These are phyloP conservation scores for Papilio machaon DNA, from an alignment of 1,140 invertebrate species.

Conservation along the genomic window DNA sequence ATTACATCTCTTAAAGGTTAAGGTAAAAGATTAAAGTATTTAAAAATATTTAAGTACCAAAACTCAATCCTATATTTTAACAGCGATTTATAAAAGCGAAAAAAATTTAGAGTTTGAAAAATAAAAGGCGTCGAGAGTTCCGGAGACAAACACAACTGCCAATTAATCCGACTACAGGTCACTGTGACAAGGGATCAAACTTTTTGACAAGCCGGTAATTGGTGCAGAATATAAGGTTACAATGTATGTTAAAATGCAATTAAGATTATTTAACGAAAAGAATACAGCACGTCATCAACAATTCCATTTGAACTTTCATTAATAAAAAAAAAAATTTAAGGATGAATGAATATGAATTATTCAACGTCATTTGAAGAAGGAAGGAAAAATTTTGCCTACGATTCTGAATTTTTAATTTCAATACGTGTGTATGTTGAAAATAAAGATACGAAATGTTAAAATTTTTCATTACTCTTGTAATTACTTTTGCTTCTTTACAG, in stretches of 20 bases:
- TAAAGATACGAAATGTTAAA: background rate
- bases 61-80: background rate
- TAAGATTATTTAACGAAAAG: background rate
- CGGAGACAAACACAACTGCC: constrained; percentile 34
- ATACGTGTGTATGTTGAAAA: too few relatives aligned
- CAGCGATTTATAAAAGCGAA: background rate
- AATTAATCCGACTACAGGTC: constrained; percentile 35
- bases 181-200: constrained; percentile 30
- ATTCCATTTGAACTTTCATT: background rate
- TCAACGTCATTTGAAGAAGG: too few relatives aligned
- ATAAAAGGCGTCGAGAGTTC: constrained; percentile 6
- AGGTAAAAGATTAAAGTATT: too few relatives aligned
- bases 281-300: background rate
- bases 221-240: constrained; percentile 11
- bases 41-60: background rate
- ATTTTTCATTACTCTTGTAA: background rate
- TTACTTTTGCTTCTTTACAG: constrained; percentile 2
- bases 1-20: too few relatives aligned
- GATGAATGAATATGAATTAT: too few relatives aligned
- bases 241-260: background rate
- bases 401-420: too few relatives aligned
- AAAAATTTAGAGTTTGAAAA: constrained; percentile 16
- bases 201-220: constrained; percentile 35
- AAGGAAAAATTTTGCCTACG: too few relatives aligned
- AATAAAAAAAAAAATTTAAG: too few relatives aligned